phyloP scores from a whole-genome alignment of 2,888 invertebrate species.

The Sialis lutaria region DNA sequence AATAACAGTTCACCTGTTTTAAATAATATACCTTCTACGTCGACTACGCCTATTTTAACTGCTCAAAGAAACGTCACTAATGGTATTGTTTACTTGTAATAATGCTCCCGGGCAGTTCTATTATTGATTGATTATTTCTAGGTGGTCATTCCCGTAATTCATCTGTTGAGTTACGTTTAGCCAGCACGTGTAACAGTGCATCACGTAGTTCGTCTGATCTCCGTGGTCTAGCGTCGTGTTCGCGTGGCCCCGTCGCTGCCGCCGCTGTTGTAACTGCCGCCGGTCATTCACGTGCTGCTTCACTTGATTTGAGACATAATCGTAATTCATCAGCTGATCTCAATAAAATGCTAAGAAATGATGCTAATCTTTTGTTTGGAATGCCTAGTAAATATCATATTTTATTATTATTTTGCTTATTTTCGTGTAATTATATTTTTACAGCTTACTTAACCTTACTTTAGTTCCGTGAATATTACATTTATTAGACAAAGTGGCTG shows the following conservation, averaged over 20 bases:
- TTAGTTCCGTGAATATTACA: no score
- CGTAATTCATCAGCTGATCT: slow-evolving; percentile 59
- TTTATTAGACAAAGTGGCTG: no score
- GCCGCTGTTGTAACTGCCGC: slow-evolving; percentile 7
- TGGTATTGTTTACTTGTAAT: neutral
- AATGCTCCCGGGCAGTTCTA: neutral
- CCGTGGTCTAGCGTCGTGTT: slow-evolving; percentile 22
- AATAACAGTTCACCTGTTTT: neutral
- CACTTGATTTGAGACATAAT: slow-evolving; percentile 57
- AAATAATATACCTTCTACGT: neutral
- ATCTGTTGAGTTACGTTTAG: slow-evolving; percentile 55
- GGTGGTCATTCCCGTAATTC: slow-evolving; percentile 60
- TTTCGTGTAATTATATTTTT: no score
- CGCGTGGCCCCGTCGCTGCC: slow-evolving; percentile 15
- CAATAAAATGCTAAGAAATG: slow-evolving; percentile 52
- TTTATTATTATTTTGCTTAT: neutral
- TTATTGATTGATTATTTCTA: slow-evolving; percentile 8
- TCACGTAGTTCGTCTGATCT: slow-evolving; percentile 29
- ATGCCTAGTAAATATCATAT: slow-evolving; percentile 25
- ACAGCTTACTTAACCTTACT: no score
- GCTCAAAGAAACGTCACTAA: neutral
- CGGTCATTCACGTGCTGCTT: slow-evolving; percentile 69
- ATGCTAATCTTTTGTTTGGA: slow-evolving; percentile 52
- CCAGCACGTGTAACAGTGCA: slow-evolving; percentile 20
- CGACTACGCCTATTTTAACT: neutral